These are phyloP conservation scores for Buteo buteo DNA, from an alignment of 2,113 vertebrate genomes.

Conservation along the genomic window DNA sequence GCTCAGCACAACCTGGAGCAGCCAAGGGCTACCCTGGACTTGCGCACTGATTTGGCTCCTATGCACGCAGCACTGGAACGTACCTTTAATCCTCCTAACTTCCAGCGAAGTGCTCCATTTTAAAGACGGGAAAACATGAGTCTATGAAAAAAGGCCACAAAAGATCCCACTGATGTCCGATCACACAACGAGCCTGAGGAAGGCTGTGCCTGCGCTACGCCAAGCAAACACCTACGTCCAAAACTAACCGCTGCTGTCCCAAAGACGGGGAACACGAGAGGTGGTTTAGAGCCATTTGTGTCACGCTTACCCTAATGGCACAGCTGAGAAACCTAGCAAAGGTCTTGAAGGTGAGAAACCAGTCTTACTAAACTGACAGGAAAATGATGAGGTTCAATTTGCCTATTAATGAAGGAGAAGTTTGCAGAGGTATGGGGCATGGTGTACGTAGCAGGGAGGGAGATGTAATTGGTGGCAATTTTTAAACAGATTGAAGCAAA, in stretches of 20 bases:
- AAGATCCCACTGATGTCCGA: too few relatives aligned
- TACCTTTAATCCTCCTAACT: too few relatives aligned
- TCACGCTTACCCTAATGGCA: neutral
- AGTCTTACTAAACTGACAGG: neutral
- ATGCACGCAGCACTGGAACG: too few relatives aligned
- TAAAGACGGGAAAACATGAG: too few relatives aligned
- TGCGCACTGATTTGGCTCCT: too few relatives aligned
- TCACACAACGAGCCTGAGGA: too few relatives aligned
- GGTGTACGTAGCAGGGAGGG: neutral
- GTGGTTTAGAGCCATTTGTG: neutral
- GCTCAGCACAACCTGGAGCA: too few relatives aligned
- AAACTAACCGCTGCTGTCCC: neutral
- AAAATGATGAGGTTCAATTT: neutral
- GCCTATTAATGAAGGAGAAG: neutral
- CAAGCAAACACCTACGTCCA: neutral
- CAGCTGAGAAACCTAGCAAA: neutral
- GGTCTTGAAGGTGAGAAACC: neutral
- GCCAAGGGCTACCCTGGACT: too few relatives aligned
- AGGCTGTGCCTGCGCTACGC: too few relatives aligned
- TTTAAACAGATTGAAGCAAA: neutral
- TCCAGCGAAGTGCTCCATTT: too few relatives aligned
- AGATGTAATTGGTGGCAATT: neutral
- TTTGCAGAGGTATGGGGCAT: neutral
- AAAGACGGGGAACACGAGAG: accelerated
- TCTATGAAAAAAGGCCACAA: too few relatives aligned